Base-by-base conservation (phyloP, 2,888 invertebrate genomes). In the Drosophila formosana region DNA sequence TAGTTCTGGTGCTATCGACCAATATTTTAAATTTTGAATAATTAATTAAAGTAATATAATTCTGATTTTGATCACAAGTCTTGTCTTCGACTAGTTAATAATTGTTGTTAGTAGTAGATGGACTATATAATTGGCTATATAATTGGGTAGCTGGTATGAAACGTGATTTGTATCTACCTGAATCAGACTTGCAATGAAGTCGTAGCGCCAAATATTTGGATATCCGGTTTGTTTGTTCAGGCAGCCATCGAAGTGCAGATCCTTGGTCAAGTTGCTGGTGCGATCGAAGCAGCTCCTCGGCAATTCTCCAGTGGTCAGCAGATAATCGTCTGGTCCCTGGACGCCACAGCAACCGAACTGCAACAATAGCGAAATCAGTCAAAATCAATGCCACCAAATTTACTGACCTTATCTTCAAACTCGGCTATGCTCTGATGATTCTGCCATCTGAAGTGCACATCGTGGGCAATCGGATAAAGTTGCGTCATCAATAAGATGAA, bases 331-430 rank as follows among this genome's bases (percentile, higher is more conserved):
- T 0, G 78, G 75, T 4, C 87, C 84, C 7, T 66, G 43, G 0
- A 60, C 58, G 7, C 88, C 82, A 45, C 82, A 87, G 39, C 88
- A 82, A 1, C 28, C 6, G 4, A 32, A 56, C 82, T 87, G 9
- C 6, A 47, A 5, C 11, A 4, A 26, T 3, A 28, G n/a, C 2
- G 0, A 46, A 5, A 6, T n/a, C n/a, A 37, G n/a, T n/a, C 34
- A 3, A 49, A 0, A 2, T 23, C 5, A 18, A 49, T 25, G 0
- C 9, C 4, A 2, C 0, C 4, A 3, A 4, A 34, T 13, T 3
- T 4, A 47, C 62, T 32, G 9, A 82, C 86, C 41, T 4, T 11
- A 0, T 4, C 7, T 30, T 82, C 86, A 6, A 37, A 65, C 0
- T 6, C 0, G 0, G 3, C 18, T 5, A 82, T 26, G 13, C 66